Base-by-base conservation (phyloP, 2,113 vertebrate genomes). In the Glareola pratincola region DNA sequence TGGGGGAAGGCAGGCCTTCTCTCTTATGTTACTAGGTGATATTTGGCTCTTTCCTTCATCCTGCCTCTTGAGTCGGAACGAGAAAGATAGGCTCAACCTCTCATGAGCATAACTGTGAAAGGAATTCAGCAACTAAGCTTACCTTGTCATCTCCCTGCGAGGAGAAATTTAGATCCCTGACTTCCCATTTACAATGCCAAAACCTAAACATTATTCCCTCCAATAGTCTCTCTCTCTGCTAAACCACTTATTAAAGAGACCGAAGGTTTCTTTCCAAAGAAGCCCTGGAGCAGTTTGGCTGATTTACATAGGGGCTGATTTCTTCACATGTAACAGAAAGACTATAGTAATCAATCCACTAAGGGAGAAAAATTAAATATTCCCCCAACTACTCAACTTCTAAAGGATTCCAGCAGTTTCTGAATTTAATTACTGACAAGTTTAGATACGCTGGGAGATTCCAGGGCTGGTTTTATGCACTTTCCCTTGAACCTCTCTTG, bases 331-430 rank as follows among this genome's bases (percentile, higher is more conserved):
- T 74, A 91, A 82, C 36, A 90, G 51, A 95, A 92, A 94, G 81
- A 83, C 77, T 77, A 63, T 53, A 94, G 37, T 77, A 96, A 96
- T 95, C 88, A 95, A 96, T 96, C 68, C 73, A 72, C 73, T 75
- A 41, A 89, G 60, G 84, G 60, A 94, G 76, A 92, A 93, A 95
- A 95, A 91, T 82, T 88, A 95, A 94, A 92, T 90, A 89, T 91
- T 96, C 84, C 73, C 73, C 63, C 39, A 87, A 64, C 54, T 85
- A 67, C 80, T 84, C 85, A 73, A 91, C 84, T 97, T 96, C 85
- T 96, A 91, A 96, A 91, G 87, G 56, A 96, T 96, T 93, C 92
- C 94, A 85, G 78, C 62, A 96, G 48, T 88, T 95, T 76, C 84
- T 91, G 88, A 78, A 59, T 88, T 81, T 62, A 97, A 96, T 94